Base-by-base conservation (phyloP, 2,888 invertebrate species). In the Nomada fabriciana region DNA sequence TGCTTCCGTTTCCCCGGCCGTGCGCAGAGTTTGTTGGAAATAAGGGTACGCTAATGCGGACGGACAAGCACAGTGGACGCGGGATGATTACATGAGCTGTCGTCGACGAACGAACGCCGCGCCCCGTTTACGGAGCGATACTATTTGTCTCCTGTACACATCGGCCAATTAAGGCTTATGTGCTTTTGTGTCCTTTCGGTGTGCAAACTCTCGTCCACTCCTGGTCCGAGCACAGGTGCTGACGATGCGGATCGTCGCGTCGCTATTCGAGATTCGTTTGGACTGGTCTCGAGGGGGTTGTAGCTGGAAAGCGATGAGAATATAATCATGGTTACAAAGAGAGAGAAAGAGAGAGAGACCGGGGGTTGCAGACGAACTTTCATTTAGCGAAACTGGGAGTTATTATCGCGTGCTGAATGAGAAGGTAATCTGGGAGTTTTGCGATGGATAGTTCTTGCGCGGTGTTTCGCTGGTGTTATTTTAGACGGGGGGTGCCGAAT, bases 141-240 rank as follows among this genome's bases (percentile, higher is more conserved):
- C 78, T 86, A 85, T 85, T 86, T 86, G 83, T 64, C 76, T 63
- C 57, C 53, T 18, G 83, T 76, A 83, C 76, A 82, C 82, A 85
- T 72, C 68, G 76, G 70, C 72, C 83, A 75, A 86, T 86, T 86
- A 85, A 85, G 85, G 83, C 80, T 80, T 86, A 85, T 85, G 80
- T 80, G 85, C 83, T 85, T 86, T 86, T 85, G 83, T 85, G 85
- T 83, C 85, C 80, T 86, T 80, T 53, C 76, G 76, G 47, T 77
- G 76, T 64, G 80, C 80, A 85, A 86, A 85, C 85, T 80, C 73
- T 78, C 73, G 76, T 70, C 53, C 29, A 59, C n/a, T 76, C 75
- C 64, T 50, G 50, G 36, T 84, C 64, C 64, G 61, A 61, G 29
- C 59, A 74, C 60, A 65, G 50, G 29, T 77, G 65, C 68, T 72